phyloP scores from a whole-genome alignment of 2,113 vertebrate genomes.

The Tyrannus savana region DNA sequence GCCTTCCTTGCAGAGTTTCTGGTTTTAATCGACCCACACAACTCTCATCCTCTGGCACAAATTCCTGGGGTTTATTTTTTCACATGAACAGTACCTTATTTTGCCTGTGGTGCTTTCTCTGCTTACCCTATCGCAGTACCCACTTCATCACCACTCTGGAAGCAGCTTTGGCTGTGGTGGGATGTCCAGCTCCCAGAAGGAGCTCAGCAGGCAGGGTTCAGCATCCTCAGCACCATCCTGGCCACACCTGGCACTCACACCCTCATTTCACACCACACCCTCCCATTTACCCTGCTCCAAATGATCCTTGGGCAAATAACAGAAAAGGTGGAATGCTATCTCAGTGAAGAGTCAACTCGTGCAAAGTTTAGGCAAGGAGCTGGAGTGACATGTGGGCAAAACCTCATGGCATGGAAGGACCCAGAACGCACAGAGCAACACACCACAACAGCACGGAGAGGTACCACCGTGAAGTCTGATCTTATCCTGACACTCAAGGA shows the following conservation, averaged over 20 bases:
- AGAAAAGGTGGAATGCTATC: neutral
- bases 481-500: neutral
- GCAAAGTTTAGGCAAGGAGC: neutral
- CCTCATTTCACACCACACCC: neutral
- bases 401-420: fast-evolving
- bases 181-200: neutral
- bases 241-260: neutral
- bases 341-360: neutral
- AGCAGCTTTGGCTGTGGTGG: neutral
- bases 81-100: neutral
- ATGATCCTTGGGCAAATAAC: neutral
- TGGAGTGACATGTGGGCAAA: fast-evolving
- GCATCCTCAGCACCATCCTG: fast-evolving
- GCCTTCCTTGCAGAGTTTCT: neutral
- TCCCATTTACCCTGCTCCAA: neutral
- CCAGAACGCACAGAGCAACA: neutral
- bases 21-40: neutral
- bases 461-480: neutral
- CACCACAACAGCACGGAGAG: fast-evolving
- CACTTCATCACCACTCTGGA: neutral
- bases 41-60: neutral
- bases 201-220: fast-evolving
- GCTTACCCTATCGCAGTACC: neutral
- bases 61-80: fast-evolving
- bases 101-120: neutral